Conservation (phyloP, 2,888 invertebrate species). For the Sialis lutaria region DNA sequence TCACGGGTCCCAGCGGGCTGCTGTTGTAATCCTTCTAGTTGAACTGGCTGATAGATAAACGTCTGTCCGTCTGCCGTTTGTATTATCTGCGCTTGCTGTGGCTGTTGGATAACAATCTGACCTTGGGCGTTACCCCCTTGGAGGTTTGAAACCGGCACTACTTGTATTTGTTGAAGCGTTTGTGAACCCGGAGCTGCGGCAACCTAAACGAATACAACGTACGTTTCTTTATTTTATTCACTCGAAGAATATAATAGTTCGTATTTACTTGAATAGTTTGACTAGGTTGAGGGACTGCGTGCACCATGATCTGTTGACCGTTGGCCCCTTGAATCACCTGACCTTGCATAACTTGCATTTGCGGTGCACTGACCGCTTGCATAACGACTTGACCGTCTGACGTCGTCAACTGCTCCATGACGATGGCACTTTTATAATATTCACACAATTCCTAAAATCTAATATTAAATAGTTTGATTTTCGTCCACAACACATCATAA, state of each 20-base stretch:
- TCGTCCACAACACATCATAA: too few species aligned
- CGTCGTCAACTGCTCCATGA: slow-evolving; percentile 40
- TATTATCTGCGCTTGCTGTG: slow-evolving; percentile 61
- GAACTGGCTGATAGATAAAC: slow-evolving; percentile 69
- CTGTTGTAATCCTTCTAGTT: slow-evolving; percentile 36
- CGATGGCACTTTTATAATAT: background rate
- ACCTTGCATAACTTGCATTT: slow-evolving; percentile 41
- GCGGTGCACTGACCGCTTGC: slow-evolving; percentile 33
- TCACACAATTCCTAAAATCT: too few species aligned
- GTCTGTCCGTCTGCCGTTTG: slow-evolving; percentile 90
- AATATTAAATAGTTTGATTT: too few species aligned
- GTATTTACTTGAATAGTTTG: slow-evolving; percentile 37
- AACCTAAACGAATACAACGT: too few species aligned
- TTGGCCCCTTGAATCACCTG: slow-evolving; percentile 49
- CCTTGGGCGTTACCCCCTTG: slow-evolving; percentile 32
- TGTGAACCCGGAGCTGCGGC: slow-evolving; percentile 39
- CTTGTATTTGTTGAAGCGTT: slow-evolving; percentile 52
- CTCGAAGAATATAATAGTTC: too few species aligned
- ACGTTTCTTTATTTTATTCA: too few species aligned
- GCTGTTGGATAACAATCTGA: slow-evolving; percentile 41
- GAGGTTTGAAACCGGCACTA: slow-evolving; percentile 50
- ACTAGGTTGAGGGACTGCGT: slow-evolving; percentile 40
- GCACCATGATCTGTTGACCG: slow-evolving; percentile 55
- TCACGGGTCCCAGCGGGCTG: slow-evolving; percentile 33
- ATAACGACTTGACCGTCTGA: slow-evolving; percentile 46